These are phyloP conservation scores for Serilophus lunatus DNA, from an alignment of 2,113 vertebrate genomes.

Conservation along the genomic window DNA sequence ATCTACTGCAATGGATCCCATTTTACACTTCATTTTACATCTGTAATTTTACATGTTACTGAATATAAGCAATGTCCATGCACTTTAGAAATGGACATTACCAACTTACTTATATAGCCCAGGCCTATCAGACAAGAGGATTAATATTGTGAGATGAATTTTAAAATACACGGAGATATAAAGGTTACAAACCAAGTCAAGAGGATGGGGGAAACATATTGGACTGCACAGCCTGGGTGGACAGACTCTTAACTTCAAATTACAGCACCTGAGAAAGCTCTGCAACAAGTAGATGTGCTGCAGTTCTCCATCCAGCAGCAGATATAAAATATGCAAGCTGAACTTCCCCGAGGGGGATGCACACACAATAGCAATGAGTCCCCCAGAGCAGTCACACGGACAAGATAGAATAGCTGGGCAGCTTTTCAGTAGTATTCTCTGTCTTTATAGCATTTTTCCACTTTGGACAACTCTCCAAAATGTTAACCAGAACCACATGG, in stretches of 20 bases:
- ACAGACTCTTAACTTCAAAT: neutral
- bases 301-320: neutral
- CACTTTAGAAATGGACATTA: neutral
- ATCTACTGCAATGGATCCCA: neutral
- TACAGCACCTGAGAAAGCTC: neutral
- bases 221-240: neutral
- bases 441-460: neutral
- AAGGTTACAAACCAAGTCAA: neutral
- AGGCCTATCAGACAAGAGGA: neutral
- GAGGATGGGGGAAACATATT: neutral
- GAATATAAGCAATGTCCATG: neutral
- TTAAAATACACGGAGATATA: neutral
- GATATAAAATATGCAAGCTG: neutral
- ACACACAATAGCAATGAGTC: neutral
- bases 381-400: neutral
- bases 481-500: slow-evolving; percentile 19
- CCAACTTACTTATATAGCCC: neutral
- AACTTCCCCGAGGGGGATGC: neutral
- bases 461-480: neutral
- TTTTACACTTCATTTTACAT: neutral
- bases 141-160: neutral
- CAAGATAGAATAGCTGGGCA: slow-evolving; percentile 31
- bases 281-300: neutral
- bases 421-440: neutral
- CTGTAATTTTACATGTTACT: neutral